Conservation (phyloP, 2,888 invertebrate genomes). For the Drosophila anomelani region DNA sequence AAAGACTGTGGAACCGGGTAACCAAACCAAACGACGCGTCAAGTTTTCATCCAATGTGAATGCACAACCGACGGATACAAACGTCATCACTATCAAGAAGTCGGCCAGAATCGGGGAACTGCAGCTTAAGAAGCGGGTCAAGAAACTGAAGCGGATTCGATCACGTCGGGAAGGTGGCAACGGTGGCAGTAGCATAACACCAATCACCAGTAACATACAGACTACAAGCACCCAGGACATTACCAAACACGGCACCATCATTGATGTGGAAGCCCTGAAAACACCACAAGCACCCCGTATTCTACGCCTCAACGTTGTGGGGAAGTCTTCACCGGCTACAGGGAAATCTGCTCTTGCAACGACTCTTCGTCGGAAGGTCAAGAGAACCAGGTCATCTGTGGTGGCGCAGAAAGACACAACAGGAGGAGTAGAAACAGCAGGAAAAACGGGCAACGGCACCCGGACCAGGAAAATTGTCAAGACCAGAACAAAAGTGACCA, state of each 20-base stretch:
- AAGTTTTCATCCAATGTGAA: constrained; percentile 62
- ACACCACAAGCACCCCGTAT: constrained; percentile 5
- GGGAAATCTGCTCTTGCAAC: constrained; percentile 11
- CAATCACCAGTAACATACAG: not conserved
- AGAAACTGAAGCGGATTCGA: constrained; percentile 47
- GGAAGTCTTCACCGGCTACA: constrained; percentile 20
- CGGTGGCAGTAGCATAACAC: constrained; percentile 15
- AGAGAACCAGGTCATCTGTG: not conserved
- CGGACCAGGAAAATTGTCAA: constrained; percentile 2
- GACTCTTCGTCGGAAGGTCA: constrained; percentile 17
- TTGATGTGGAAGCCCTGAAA: constrained; percentile 16
- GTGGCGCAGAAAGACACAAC: constrained; percentile 12
- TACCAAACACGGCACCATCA: constrained; percentile 10
- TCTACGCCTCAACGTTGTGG: constrained; percentile 31
- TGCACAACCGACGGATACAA: constrained; percentile 47
- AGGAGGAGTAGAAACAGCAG: not conserved
- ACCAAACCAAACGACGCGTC: constrained; percentile 51
- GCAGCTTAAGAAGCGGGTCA: constrained; percentile 48
- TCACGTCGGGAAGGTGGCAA: constrained; percentile 15
- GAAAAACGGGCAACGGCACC: not conserved
- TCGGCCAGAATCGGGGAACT: constrained; percentile 54
- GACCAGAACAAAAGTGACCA: not conserved
- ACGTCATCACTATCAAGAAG: constrained; percentile 29
- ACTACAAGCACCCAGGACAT: constrained; percentile 2
- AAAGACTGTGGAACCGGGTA: constrained; percentile 1